Percentiles rank a stretch among this genome's conserved stretches.
These are phyloP conservation scores for Tetrax tetrax DNA, from an alignment of 2,113 vertebrate species.

Conservation along the genomic window DNA sequence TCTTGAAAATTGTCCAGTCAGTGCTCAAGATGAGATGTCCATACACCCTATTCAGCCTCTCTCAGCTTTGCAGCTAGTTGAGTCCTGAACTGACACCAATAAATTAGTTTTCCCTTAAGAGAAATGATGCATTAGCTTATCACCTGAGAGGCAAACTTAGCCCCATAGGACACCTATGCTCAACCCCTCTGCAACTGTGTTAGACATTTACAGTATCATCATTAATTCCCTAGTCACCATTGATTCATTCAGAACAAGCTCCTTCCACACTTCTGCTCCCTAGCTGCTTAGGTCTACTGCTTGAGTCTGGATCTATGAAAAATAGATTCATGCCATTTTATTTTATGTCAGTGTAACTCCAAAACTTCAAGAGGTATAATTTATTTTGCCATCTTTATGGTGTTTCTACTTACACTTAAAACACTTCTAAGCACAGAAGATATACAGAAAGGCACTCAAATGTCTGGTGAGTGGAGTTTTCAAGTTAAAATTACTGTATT, in stretches of 20 bases:
- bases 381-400: constrained; percentile 27
- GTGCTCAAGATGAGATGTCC: background rate
- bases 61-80: background rate
- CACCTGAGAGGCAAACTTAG: background rate
- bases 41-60: background rate
- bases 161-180: background rate
- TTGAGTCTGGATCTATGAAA: background rate
- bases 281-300: background rate
- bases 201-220: background rate
- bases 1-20: background rate
- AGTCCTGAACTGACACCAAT: background rate
- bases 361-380: background rate
- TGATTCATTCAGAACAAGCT: background rate
- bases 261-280: background rate
- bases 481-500: constrained; percentile 46
- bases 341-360: background rate
- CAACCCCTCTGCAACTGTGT: accelerated
- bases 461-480: constrained; percentile 2
- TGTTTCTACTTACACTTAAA: background rate
- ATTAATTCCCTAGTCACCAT: accelerated
- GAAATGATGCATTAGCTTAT: background rate
- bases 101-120: background rate
- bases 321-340: background rate
- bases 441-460: background rate
- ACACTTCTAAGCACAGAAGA: background rate